phyloP scores from a whole-genome alignment of 92 coral and sea anemone species.

The Plumapathes pennacea region DNA sequence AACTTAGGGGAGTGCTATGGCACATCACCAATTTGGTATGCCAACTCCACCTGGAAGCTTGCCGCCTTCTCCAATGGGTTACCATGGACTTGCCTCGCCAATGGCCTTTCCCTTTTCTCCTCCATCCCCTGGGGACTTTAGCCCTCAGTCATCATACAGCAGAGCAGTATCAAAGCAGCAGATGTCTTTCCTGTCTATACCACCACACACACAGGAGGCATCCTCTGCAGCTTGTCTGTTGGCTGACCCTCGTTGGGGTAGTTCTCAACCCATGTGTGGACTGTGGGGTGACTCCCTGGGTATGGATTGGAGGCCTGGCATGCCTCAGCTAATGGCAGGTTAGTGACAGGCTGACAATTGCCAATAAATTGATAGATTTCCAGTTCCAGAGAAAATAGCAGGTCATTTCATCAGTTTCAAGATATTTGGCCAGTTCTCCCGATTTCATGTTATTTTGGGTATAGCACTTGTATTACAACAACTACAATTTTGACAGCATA shows the following conservation, averaged over 20 bases:
- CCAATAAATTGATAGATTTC: too few relatives aligned
- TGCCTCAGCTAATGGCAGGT: constrained; percentile 44
- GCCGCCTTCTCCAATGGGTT: constrained; percentile 84
- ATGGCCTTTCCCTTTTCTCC: constrained; percentile 82
- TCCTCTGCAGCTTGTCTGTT: constrained; percentile 56
- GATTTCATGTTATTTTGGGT: too few relatives aligned
- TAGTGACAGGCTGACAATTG: too few relatives aligned
- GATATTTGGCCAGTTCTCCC: too few relatives aligned
- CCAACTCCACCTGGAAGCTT: constrained; percentile 95
- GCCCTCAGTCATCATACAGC: constrained; percentile 81
- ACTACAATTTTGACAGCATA: too few relatives aligned
- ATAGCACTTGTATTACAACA: too few relatives aligned
- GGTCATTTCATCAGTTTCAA: too few relatives aligned
- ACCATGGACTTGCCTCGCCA: constrained; percentile 61
- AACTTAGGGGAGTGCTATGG: constrained; percentile 21
- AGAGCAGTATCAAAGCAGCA: constrained; percentile 53
- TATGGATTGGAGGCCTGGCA: constrained; percentile 53
- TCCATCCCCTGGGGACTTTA: constrained; percentile 70
- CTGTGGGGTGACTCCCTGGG: constrained; percentile 62
- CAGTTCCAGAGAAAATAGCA: too few relatives aligned
- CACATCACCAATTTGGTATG: constrained; percentile 46
- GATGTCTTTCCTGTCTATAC: constrained; percentile 24
- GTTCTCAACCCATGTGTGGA: constrained; percentile 59
- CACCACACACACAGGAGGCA: constrained; percentile 18
- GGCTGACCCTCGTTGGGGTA: constrained; percentile 89